These are phyloP conservation scores for Aphaenogaster ashmeadi DNA, from an alignment of 1,140 invertebrate genomes.

Conservation along the genomic window DNA sequence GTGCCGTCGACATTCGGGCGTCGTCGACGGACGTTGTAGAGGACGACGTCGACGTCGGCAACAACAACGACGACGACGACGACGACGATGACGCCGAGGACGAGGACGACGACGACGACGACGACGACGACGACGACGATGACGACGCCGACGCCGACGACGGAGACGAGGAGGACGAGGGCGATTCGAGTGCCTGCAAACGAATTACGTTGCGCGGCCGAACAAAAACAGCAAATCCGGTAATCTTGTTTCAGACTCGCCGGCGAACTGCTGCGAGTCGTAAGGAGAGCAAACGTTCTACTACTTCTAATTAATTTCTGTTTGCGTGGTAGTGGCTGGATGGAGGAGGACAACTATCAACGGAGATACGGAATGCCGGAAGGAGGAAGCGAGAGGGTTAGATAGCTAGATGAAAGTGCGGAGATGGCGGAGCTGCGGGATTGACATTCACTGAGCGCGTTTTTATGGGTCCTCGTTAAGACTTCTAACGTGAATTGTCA, in stretches of 20 bases:
- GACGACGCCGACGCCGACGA: background rate
- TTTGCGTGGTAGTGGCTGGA: constrained; percentile 72
- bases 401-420: constrained; percentile 22
- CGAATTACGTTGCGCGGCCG: constrained; percentile 75
- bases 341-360: constrained; percentile 54
- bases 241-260: constrained; percentile 78
- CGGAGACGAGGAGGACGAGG: constrained; percentile 28
- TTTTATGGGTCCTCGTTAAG: constrained; percentile 74
- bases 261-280: constrained; percentile 67
- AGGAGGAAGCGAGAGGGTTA: background rate
- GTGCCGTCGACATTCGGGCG: constrained; percentile 75
- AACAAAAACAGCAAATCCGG: constrained; percentile 79
- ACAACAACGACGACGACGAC: constrained; percentile 25
- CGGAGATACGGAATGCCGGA: background rate
- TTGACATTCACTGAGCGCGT: constrained; percentile 68
- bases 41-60: constrained; percentile 26
- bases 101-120: background rate
- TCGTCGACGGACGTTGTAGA: constrained; percentile 60
- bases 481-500: constrained; percentile 70
- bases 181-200: constrained; percentile 78
- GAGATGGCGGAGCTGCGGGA: constrained; percentile 28
- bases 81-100: background rate
- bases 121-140: constrained; percentile 20
- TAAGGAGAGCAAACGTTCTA: constrained; percentile 74
- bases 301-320: constrained; percentile 82